phyloP scores from a whole-genome alignment of 2,888 invertebrate genomes.

The Teleiodes luculella region DNA sequence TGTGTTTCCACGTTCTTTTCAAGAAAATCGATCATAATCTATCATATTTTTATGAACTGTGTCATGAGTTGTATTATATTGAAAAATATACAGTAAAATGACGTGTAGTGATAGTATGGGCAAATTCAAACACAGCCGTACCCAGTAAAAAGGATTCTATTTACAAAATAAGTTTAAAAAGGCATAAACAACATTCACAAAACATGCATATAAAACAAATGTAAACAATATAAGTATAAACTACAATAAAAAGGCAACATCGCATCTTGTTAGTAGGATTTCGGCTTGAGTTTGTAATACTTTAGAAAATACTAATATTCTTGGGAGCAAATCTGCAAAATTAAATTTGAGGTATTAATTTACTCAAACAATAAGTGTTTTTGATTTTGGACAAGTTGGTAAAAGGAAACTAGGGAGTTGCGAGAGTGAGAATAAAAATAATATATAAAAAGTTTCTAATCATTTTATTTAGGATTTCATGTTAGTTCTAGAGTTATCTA shows the following conservation, averaged over 20 bases:
- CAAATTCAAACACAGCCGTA: constrained; percentile 35
- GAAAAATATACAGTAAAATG: neutral
- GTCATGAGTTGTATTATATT: too few species aligned
- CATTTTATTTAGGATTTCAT: constrained; percentile 13
- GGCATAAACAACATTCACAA: neutral
- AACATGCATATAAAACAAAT: constrained; percentile 22
- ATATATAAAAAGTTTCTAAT: constrained; percentile 1
- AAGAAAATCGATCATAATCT: neutral
- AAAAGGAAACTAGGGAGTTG: constrained; percentile 14
- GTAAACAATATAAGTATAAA: constrained; percentile 19
- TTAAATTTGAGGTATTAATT: too few species aligned
- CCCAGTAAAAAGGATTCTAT: constrained; percentile 29
- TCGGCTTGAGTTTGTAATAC: constrained; percentile 15
- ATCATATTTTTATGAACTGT: neutral
- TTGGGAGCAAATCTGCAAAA: constrained; percentile 74
- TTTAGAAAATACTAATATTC: constrained; percentile 72
- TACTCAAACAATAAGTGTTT: too few species aligned
- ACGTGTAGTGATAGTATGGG: neutral
- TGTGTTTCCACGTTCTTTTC: neutral
- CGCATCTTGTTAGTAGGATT: constrained; percentile 27
- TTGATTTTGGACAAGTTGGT: neutral
- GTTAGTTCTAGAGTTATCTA: neutral
- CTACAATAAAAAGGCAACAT: constrained; percentile 21
- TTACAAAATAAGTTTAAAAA: constrained; percentile 19
- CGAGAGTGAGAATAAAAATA: constrained; percentile 18